A percentile compares a stretch with the other conserved stretches of the same genome.
Conservation (phyloP, 2,888 invertebrate species). For the Lycocerus yunnanus region DNA sequence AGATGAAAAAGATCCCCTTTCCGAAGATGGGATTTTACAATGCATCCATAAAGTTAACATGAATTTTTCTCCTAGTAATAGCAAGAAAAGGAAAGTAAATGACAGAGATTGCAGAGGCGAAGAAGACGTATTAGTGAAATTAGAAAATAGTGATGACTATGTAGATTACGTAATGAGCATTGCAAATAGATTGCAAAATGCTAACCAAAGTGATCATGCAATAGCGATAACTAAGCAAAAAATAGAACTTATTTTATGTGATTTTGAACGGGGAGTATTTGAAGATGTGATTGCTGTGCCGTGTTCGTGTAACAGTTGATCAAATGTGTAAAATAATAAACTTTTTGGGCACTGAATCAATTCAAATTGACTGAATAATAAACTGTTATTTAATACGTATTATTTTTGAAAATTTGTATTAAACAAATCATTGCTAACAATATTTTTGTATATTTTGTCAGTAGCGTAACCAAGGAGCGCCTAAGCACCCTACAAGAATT, state of each 20-base stretch:
- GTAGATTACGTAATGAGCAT: not conserved
- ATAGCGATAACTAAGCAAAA: not conserved
- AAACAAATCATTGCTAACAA: not conserved
- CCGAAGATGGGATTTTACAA: not conserved
- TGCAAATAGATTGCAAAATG: not conserved
- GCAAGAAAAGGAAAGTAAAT: not conserved
- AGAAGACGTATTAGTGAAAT: not conserved
- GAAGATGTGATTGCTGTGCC: too few relatives aligned
- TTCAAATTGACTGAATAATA: not conserved
- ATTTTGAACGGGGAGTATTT: not conserved
- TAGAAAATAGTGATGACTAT: not conserved
- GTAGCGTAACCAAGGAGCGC: too few relatives aligned
- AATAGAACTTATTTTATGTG: not conserved
- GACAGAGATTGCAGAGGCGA: not conserved
- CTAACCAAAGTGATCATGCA: not conserved
- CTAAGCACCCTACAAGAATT: too few relatives aligned
- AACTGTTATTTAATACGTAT: not conserved
- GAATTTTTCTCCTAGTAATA: not conserved
- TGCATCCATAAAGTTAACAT: not conserved
- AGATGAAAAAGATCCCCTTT: not conserved
- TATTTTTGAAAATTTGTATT: not conserved
- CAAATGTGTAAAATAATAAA: not conserved
- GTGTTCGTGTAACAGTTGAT: not conserved
- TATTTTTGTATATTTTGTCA: too few relatives aligned
- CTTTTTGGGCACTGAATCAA: not conserved